Evolutionary conservation across 2,888 invertebrate genomes (phyloP), one percentile per base, ranked within the genome.

Genomic region (Clunio marinus): DNA sequence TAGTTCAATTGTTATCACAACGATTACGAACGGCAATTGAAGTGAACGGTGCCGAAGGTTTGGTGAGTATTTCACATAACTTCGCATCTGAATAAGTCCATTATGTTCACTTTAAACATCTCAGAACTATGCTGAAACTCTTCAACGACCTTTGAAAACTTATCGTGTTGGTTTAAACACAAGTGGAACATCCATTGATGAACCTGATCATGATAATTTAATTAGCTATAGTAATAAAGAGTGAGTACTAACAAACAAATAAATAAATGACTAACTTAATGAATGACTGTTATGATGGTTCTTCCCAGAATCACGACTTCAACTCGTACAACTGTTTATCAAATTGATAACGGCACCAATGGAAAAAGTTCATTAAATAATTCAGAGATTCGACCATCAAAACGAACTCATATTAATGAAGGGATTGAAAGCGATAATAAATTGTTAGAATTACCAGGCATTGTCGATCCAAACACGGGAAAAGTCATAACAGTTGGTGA

Each of bases 401-500:
- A 88, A 78, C 83, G 89, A 71, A 83, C 87, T 69, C 86, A 88
- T 77, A 83, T 85, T 75, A 85, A 87, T 74, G 89, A 88, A 76
- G 15, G n/a, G 3, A 7, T 41, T 4, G 86, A 86, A 73, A 86
- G 83, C 71, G 83, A 83, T 15, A 84, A 86, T 74, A 86, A 76
- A 58, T 74, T 91, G 70, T 86, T 89, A 68, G 91, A 92, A 75
- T 86, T 88, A 73, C 86, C 86, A 74, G 91, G 92, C 71, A 90
- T 94, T 74, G 80, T 88, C 68, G 91, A 96, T 80, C 93, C 93
- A 22, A 86, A 86, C 74, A 94, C 92, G 0, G 93, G 89, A 71
- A 89, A 93, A 76, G 84, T 89, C 71, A 82, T 98, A 74, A 94
- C 95, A 13, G 88, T 98, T 62, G 89, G 92, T 71, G 94, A 97